Conservation (phyloP, 37 sponge, comb jelly and placozoan species). For the Ephydatia muelleri region DNA sequence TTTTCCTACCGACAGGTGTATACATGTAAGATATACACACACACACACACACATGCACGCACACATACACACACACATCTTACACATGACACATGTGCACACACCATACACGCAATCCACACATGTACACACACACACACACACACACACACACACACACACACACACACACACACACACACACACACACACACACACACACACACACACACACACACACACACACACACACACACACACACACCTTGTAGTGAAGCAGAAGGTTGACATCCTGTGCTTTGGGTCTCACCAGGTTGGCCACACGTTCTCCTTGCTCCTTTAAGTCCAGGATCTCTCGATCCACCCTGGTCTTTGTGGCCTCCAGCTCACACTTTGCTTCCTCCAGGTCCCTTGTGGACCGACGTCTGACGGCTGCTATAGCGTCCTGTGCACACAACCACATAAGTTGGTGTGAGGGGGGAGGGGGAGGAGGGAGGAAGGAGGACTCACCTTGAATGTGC, state of each 20-base stretch:
- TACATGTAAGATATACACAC: not conserved
- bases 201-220: constrained; percentile 2
- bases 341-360: constrained; percentile 9
- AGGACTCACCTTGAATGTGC: constrained; percentile 55
- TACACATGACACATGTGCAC: constrained; percentile 4
- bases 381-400: constrained; percentile 14
- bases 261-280: constrained; percentile 15
- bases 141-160: not conserved
- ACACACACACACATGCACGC: constrained; percentile 23
- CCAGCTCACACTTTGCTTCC: constrained; percentile 12
- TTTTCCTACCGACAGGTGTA: constrained; percentile 30
- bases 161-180: constrained; percentile 14
- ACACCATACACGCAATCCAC: constrained; percentile 12
- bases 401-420: constrained; percentile 20
- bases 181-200: constrained; percentile 20
- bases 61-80: not conserved
- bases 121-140: constrained; percentile 10
- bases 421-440: constrained; percentile 15
- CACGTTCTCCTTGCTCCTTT: not conserved
- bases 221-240: not conserved
- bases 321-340: not conserved
- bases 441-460: not conserved
- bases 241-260: constrained; percentile 40
- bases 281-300: not conserved
- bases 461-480: not conserved